These are phyloP conservation scores for Acridotheres tristis DNA, from an alignment of 2,797 vertebrate genomes.

Conservation along the genomic window DNA sequence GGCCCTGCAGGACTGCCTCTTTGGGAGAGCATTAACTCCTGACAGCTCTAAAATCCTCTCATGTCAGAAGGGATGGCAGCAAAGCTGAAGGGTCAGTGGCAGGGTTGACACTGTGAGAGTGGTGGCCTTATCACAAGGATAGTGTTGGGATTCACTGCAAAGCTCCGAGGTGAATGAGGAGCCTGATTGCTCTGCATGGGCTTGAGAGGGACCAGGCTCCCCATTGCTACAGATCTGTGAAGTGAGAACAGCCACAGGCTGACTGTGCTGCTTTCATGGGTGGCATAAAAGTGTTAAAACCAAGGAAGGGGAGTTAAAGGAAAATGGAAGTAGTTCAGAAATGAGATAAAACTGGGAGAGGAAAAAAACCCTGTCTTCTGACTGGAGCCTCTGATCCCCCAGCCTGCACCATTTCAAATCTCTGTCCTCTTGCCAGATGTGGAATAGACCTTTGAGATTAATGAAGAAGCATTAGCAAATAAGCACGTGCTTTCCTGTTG, in stretches of 20 bases:
- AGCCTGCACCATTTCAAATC: background rate
- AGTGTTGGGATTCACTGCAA: background rate
- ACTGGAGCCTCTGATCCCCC: background rate
- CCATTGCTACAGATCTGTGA: background rate
- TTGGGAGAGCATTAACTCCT: background rate
- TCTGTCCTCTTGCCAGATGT: background rate
- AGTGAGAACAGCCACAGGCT: background rate
- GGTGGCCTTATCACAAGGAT: background rate
- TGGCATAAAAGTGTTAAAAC: background rate
- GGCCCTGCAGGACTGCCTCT: background rate
- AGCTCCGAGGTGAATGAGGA: background rate
- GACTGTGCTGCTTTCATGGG: background rate
- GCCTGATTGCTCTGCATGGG: background rate
- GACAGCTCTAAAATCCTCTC: background rate
- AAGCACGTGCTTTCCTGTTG: rapidly evolving
- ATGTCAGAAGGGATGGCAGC: background rate
- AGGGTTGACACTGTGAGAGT: background rate
- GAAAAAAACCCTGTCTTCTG: background rate
- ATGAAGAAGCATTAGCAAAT: background rate
- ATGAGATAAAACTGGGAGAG: background rate
- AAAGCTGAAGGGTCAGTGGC: background rate
- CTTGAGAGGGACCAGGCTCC: background rate
- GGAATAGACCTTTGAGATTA: background rate
- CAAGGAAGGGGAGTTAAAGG: background rate
- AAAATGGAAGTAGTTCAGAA: background rate